Conservation (phyloP, 2,888 invertebrate species). For the Rhingia campestris region DNA sequence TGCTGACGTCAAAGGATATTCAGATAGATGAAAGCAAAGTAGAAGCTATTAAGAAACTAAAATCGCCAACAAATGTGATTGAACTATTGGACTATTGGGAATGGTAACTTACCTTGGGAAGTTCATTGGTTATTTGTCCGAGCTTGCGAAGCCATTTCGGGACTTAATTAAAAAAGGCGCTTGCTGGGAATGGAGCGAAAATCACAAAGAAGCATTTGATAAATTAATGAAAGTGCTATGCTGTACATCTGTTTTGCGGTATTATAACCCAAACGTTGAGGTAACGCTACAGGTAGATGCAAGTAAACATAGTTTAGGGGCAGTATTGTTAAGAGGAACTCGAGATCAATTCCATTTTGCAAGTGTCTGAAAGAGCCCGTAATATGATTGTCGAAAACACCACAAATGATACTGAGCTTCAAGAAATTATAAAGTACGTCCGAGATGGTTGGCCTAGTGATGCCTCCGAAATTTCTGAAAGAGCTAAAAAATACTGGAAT, state of each 20-base stretch:
- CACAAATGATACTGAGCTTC: too few relatives aligned
- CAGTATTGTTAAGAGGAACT: conserved; percentile 78
- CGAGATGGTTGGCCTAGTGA: too few relatives aligned
- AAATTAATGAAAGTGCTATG: too few relatives aligned
- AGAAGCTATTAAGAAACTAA: neutral
- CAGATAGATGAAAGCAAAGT: conserved; percentile 10
- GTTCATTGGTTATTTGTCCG: conserved; percentile 6
- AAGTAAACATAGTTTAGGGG: conserved; percentile 75
- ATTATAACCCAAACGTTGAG: conserved; percentile 76
- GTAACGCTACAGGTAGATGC: conserved; percentile 75
- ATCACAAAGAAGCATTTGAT: too few relatives aligned
- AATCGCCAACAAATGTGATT: neutral
- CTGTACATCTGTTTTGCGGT: conserved; percentile 75
- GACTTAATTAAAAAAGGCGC: too few relatives aligned
- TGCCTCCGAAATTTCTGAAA: too few relatives aligned
- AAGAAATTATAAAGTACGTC: too few relatives aligned
- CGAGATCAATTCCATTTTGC: too few relatives aligned
- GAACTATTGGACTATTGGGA: too few relatives aligned
- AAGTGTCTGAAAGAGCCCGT: conserved; percentile 9
- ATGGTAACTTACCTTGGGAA: conserved; percentile 3
- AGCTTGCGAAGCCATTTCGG: too few relatives aligned
- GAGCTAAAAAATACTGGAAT: too few relatives aligned
- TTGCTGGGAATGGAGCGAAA: too few relatives aligned
- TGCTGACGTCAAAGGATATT: neutral
- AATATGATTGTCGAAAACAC: conserved; percentile 15